Evolutionary conservation across 2,113 vertebrate genomes (phyloP).

Genomic region (Sarotherodon lohbergeri): DNA sequence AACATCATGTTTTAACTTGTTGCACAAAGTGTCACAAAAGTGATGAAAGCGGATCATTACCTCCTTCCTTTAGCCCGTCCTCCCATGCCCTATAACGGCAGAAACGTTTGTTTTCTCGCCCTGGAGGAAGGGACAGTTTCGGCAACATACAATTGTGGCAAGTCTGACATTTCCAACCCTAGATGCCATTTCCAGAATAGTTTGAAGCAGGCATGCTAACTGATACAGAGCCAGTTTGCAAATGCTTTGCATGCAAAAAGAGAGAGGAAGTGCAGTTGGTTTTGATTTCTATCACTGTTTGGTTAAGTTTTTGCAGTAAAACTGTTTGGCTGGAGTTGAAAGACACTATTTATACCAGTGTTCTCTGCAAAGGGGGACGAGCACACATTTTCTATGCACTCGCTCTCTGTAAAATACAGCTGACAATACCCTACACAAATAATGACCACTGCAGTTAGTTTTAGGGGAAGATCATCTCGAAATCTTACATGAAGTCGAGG

Average conservation of each 20-base stretch:
- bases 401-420: not conserved
- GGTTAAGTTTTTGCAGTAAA: not conserved
- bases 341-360: not conserved
- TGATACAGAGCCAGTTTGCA: not conserved
- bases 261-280: not conserved
- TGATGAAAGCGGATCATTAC: not conserved
- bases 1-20: not conserved
- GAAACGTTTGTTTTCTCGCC: not conserved
- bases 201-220: not conserved
- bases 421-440: not conserved
- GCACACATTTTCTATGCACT: not conserved
- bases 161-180: not conserved
- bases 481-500: not conserved
- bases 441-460: not conserved
- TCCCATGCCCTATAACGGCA: not conserved
- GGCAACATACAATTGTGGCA: conserved; percentile 26
- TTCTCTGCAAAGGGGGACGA: not conserved
- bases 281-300: not conserved
- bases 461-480: not conserved
- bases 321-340: not conserved
- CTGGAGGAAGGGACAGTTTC: not conserved
- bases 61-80: not conserved
- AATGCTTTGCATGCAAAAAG: not conserved
- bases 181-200: not conserved
- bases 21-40: not conserved